Evolutionary conservation across 1,140 invertebrate species (phyloP).

Genomic region (Mya arenaria): DNA sequence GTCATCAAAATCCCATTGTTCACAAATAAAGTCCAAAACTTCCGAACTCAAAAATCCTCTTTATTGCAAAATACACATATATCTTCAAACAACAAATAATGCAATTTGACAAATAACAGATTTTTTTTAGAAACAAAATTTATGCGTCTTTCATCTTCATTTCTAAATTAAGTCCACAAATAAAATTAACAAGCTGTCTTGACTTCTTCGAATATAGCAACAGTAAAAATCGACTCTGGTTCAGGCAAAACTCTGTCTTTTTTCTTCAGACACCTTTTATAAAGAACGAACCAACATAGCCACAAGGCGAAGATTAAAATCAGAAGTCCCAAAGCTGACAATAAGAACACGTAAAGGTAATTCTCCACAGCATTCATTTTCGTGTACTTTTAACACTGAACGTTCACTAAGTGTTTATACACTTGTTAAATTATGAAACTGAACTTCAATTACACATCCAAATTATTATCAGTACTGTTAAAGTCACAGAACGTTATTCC

Average conservation of each 20-base stretch:
- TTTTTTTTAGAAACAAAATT: too few relatives aligned
- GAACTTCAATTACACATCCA: not conserved
- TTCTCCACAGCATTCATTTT: constrained; percentile 18
- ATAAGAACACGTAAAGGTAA: constrained; percentile 26
- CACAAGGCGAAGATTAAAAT: not conserved
- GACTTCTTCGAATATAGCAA: not conserved
- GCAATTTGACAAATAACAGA: too few relatives aligned
- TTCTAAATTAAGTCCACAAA: too few relatives aligned
- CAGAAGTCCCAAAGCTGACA: constrained; percentile 23
- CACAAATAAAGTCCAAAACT: too few relatives aligned
- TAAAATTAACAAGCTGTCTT: too few relatives aligned
- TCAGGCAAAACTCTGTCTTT: not conserved
- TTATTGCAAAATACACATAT: too few relatives aligned
- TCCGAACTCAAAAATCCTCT: too few relatives aligned
- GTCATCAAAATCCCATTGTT: too few relatives aligned
- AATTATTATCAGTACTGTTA: not conserved
- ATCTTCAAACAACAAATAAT: too few relatives aligned
- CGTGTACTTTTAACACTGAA: not conserved
- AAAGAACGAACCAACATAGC: not conserved
- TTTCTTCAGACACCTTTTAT: not conserved
- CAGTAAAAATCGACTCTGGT: constrained; percentile 7
- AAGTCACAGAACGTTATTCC: too few relatives aligned
- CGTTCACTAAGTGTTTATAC: not conserved
- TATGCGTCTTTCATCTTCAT: too few relatives aligned
- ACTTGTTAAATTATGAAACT: too few relatives aligned